Conservation (phyloP, 2,113 vertebrate genomes). For the Onychostoma macrolepis region DNA sequence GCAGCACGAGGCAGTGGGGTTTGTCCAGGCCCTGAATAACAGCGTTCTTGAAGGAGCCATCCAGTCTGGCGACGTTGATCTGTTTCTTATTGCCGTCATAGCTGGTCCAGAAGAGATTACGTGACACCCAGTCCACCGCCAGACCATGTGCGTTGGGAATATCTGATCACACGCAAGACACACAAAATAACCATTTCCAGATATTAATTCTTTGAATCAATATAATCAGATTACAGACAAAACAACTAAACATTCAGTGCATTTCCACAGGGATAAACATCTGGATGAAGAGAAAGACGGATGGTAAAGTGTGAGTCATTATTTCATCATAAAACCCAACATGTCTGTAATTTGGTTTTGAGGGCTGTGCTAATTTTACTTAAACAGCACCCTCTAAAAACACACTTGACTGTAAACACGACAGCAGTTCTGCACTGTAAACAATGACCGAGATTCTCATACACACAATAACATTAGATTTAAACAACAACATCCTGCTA, state of each 20-base stretch:
- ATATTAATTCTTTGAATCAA: not conserved
- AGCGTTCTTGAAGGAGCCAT: slow-evolving; percentile 96
- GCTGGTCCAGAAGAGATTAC: slow-evolving; percentile 98
- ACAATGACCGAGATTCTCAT: not conserved
- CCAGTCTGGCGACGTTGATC: slow-evolving; percentile 94
- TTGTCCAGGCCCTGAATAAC: slow-evolving; percentile 95
- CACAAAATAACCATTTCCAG: not conserved
- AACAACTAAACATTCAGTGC: not conserved
- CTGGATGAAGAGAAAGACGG: not conserved
- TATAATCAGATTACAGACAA: not conserved
- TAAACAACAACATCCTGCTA: not conserved
- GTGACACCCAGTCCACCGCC: slow-evolving; percentile 96
- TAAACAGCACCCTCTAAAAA: slow-evolving; percentile 16
- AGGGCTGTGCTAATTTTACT: slow-evolving; percentile 20
- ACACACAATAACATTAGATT: not conserved
- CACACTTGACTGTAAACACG: not conserved
- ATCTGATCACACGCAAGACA: slow-evolving; percentile 73
- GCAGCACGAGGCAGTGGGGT: slow-evolving; percentile 92
- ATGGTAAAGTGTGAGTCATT: slow-evolving; percentile 10
- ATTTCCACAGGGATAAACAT: slow-evolving; percentile 18
- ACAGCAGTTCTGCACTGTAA: not conserved
- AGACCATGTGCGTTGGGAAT: slow-evolving; percentile 93
- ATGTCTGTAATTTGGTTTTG: slow-evolving; percentile 40
- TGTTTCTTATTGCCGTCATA: slow-evolving; percentile 96
- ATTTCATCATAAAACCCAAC: slow-evolving; percentile 12